Evolutionary conservation across 2,888 invertebrate genomes (phyloP), one percentile per base, ranked within the genome.

Genomic region (Drosophila meridiana): DNA sequence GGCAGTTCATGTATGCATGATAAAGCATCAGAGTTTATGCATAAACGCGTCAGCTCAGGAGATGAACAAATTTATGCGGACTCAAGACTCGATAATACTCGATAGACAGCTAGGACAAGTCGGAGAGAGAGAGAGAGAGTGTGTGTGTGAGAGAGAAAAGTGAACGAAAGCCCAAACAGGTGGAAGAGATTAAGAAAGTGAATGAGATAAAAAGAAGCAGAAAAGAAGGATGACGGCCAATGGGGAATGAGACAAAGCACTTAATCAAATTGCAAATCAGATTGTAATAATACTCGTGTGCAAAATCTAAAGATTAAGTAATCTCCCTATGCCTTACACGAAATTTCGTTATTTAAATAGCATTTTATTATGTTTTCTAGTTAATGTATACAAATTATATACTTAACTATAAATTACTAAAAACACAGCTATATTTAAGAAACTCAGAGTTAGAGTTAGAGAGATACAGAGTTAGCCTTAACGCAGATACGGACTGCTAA

Each of bases 1-100:
- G 78, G 76, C 75, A 52, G 55, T 42, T 66, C 65, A 50, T 72
- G 58, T 66, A 45, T 72, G 69, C 62, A 69, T 76, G 79, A 76
- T 61, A 61, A 68, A 74, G 61, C 76, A 73, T 55, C 53, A 26
- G 50, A 62, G 53, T 62, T 65, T 55, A 76, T 64, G 63, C 75
- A 62, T 72, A 62, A 73, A 45, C 58, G 61, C 58, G 47, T 34
- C 53, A 30, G 61, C 34, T 42, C 55, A 48, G 50, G 42, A 61
- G 45, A 65, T 62, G 50, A 62, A 42, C 52, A 74, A 61, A 78
- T 66, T 78, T 74, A 78, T 60, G 45, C 47, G 20, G 34, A 58
- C 32, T 57, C 42, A 14, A 36, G 38, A 45, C 34, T 55, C 45
- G 13, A 50, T 43, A 28, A 43, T 32, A 32, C 52, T 32, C 2